Conservation (phyloP, 2,888 invertebrate species). For the Cecidostiba fungosa region DNA sequence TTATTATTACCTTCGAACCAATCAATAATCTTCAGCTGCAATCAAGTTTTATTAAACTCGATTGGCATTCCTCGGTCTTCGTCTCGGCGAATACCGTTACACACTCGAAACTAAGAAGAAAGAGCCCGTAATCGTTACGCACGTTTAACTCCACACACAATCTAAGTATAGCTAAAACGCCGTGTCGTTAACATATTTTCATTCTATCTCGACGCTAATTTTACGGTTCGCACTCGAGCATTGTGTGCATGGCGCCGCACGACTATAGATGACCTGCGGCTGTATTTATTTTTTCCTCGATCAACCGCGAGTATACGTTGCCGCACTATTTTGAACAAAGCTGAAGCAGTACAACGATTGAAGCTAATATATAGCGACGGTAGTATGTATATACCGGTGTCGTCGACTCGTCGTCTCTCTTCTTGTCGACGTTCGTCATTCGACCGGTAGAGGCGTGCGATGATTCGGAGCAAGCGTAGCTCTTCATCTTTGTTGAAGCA, state of each 20-base stretch:
- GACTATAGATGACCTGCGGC: background rate
- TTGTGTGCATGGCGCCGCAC: background rate
- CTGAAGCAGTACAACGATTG: too few species aligned
- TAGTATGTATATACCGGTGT: too few species aligned
- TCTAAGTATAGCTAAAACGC: conserved; percentile 15
- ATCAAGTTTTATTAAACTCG: background rate
- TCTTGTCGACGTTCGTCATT: too few species aligned
- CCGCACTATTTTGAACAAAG: too few species aligned
- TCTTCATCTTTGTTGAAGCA: too few species aligned
- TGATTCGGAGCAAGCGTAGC: too few species aligned
- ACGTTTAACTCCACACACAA: background rate
- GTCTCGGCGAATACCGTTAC: background rate
- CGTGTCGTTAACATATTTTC: conserved; percentile 19
- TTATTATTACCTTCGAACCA: background rate
- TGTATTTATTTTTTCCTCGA: background rate
- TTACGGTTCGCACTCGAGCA: background rate
- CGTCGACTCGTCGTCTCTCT: too few species aligned
- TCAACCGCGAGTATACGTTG: too few species aligned
- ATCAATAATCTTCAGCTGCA: background rate
- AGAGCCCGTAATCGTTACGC: background rate
- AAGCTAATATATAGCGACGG: too few species aligned
- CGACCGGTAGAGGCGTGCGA: too few species aligned
- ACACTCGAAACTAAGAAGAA: background rate
- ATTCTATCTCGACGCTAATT: conserved; percentile 14
- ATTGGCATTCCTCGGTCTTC: background rate